Evolutionary conservation across 1,140 invertebrate species (phyloP).

Genomic region (Drosophila obscura): DNA sequence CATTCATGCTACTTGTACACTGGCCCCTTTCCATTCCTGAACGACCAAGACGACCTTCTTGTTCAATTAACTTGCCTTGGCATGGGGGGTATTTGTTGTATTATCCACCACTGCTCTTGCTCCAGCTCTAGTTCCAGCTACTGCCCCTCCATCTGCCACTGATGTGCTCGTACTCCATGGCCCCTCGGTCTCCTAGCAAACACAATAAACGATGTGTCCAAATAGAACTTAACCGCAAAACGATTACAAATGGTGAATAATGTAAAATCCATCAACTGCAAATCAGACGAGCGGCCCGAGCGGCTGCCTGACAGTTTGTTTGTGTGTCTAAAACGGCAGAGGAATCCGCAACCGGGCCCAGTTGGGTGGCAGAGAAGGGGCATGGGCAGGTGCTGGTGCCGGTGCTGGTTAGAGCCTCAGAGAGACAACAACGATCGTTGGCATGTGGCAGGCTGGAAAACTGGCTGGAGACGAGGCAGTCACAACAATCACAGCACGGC

Average conservation of each 20-base stretch:
- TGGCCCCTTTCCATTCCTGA: no score
- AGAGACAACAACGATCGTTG: constrained; percentile 22
- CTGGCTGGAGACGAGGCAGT: constrained; percentile 36
- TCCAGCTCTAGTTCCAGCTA: no score
- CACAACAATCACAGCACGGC: constrained; percentile 17
- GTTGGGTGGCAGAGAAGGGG: neutral
- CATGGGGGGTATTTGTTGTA: constrained; percentile 18
- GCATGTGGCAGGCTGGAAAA: constrained; percentile 45
- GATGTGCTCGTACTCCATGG: no score
- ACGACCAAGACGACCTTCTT: constrained; percentile 39
- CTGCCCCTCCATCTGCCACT: no score
- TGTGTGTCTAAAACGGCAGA: constrained; percentile 60
- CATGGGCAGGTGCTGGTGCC: neutral
- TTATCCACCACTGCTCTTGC: no score
- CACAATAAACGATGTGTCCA: constrained; percentile 52
- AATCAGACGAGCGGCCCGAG: constrained; percentile 47
- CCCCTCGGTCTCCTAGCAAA: constrained; percentile 9
- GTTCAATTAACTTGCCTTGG: constrained; percentile 48
- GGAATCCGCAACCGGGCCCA: constrained; percentile 19
- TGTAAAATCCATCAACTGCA: constrained; percentile 74
- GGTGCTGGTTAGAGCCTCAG: neutral
- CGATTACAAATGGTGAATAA: constrained; percentile 61
- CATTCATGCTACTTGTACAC: no score
- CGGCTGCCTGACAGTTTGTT: constrained; percentile 72
- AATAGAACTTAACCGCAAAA: constrained; percentile 51